Conservation (phyloP, 2,797 vertebrate genomes). For the Cetoscarus ocellatus region DNA sequence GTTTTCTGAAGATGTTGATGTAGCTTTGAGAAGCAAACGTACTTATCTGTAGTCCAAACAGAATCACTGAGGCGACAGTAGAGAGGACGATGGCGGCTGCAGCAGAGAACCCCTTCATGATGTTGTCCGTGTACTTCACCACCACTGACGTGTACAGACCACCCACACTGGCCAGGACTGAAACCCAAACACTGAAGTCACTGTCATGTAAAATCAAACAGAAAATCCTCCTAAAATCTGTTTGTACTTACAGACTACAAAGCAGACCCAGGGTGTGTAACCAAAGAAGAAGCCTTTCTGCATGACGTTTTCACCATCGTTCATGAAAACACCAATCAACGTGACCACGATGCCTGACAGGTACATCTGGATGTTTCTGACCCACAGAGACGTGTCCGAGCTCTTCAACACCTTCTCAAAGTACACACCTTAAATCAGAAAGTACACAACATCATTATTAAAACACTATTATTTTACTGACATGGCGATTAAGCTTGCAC, state of each 20-base stretch:
- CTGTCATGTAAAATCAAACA: neutral
- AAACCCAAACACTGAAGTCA: conserved; percentile 14
- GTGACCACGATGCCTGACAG: conserved; percentile 95
- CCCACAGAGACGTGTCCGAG: conserved; percentile 97
- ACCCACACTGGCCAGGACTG: conserved; percentile 95
- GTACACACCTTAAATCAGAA: conserved; percentile 90
- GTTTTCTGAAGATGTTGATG: too few relatives aligned
- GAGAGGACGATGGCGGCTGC: conserved; percentile 96
- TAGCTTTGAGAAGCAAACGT: conserved; percentile 66
- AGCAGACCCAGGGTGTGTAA: conserved; percentile 92
- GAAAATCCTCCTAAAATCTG: neutral
- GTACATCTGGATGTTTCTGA: conserved; percentile 99
- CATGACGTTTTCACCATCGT: conserved; percentile 87
- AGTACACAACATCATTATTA: neutral
- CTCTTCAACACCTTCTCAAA: conserved; percentile 99
- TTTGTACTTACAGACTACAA: conserved; percentile 92
- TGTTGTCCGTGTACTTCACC: conserved; percentile 99
- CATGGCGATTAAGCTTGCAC: too few relatives aligned
- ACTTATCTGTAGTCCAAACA: conserved; percentile 98
- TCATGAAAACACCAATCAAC: conserved; percentile 87
- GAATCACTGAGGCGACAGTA: conserved; percentile 91
- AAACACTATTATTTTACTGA: too few relatives aligned
- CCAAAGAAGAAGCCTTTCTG: conserved; percentile 97
- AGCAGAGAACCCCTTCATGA: conserved; percentile 99
- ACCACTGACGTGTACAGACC: conserved; percentile 97